These are phyloP conservation scores for Mechanitis mazaeus DNA, from an alignment of 2,888 invertebrate species.

Conservation along the genomic window DNA sequence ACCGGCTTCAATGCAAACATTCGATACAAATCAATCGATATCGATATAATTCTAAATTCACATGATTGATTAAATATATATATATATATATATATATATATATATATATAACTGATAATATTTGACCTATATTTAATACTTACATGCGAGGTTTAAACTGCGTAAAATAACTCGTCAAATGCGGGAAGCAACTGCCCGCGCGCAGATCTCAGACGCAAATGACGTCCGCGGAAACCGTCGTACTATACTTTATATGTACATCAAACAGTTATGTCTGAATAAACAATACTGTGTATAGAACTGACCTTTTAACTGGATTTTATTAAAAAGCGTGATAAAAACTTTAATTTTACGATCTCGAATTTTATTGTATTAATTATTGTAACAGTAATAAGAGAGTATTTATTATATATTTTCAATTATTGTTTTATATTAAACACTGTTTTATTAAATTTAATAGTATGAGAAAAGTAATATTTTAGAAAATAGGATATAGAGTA, in stretches of 20 bases:
- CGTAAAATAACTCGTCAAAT: conserved; percentile 17
- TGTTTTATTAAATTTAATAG: background rate
- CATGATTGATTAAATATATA: background rate
- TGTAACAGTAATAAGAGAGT: background rate
- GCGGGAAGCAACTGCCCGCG: conserved; percentile 57
- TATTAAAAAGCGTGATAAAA: background rate
- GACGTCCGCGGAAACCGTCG: conserved; percentile 68
- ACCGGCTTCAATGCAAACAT: conserved; percentile 29
- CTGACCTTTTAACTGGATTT: conserved; percentile 26
- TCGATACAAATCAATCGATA: conserved; percentile 12
- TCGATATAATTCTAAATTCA: conserved; percentile 36
- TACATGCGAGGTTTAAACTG: conserved; percentile 43
- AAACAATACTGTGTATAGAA: conserved; percentile 47
- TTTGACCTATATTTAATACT: conserved; percentile 35
- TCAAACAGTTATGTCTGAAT: conserved; percentile 70
- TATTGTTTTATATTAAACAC: background rate
- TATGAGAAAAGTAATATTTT: background rate
- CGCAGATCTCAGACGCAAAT: conserved; percentile 57
- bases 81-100: too few relatives aligned
- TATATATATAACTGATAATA: background rate
- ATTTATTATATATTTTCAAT: background rate
- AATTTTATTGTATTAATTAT: background rate
- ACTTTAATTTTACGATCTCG: conserved; percentile 1
- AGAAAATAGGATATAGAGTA: too few relatives aligned
- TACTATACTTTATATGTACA: conserved; percentile 65